These are phyloP conservation scores for Astropecten irregularis DNA, from an alignment of 53 echinoderm and acorn worm species.

Conservation along the genomic window DNA sequence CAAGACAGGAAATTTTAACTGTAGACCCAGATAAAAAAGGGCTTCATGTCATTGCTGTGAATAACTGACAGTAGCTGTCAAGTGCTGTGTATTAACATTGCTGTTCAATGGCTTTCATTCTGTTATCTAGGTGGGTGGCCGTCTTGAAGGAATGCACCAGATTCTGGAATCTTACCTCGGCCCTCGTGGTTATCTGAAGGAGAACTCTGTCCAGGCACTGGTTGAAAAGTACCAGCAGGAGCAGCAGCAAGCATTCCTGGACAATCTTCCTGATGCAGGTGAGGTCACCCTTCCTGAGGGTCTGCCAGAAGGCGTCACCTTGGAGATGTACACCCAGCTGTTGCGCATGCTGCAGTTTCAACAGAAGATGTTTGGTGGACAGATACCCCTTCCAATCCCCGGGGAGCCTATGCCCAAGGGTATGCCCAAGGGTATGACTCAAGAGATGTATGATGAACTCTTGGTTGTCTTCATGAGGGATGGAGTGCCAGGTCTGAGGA, in stretches of 20 bases:
- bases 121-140: constrained; percentile 83
- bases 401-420: constrained; percentile 32
- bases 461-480: constrained; percentile 28
- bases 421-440: constrained; percentile 45
- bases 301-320: constrained; percentile 31
- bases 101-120: no score
- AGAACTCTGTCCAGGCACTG: constrained; percentile 22
- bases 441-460: constrained; percentile 38
- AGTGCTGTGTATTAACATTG: no score
- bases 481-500: not conserved
- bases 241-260: constrained; percentile 34
- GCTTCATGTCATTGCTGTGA: no score
- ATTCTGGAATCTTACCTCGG: constrained; percentile 61
- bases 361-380: constrained; percentile 29
- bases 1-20: no score
- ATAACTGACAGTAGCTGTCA: no score
- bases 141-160: constrained; percentile 73
- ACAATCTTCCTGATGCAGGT: constrained; percentile 17
- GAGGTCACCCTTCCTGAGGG: constrained; percentile 11
- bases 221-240: constrained; percentile 17
- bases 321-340: constrained; percentile 29
- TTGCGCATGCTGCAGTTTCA: constrained; percentile 34
- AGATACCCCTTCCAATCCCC: constrained; percentile 33
- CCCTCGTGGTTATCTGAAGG: constrained; percentile 54
- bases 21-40: no score